Evolutionary conservation across 1,140 invertebrate genomes (phyloP).

Genomic region (Lucilia cuprina): DNA sequence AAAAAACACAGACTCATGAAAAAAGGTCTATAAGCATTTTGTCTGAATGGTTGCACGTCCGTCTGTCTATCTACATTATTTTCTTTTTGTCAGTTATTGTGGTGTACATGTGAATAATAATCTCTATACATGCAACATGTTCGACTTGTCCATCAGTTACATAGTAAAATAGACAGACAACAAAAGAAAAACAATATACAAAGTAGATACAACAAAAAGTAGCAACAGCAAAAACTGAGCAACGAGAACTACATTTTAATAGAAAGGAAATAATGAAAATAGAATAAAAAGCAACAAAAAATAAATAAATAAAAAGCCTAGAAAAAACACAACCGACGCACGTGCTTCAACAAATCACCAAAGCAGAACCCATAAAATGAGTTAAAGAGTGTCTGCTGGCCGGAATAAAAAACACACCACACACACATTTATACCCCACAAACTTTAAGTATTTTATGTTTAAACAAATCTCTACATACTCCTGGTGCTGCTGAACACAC

Average conservation of each 20-base stretch:
- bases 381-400: background rate
- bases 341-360: background rate
- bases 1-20: too few relatives aligned
- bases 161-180: background rate
- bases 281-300: background rate
- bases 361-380: slow-evolving; percentile 1
- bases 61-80: too few relatives aligned
- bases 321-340: background rate
- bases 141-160: background rate
- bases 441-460: background rate
- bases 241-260: background rate
- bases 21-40: too few relatives aligned
- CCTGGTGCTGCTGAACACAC: too few relatives aligned
- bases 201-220: background rate
- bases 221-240: background rate
- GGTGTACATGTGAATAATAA: background rate
- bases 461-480: background rate
- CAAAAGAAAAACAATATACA: background rate
- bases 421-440: background rate
- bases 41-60: too few relatives aligned
- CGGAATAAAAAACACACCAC: background rate
- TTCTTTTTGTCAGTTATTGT: too few relatives aligned
- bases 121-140: background rate
- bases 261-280: background rate
- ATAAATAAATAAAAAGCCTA: background rate